Evolutionary conservation across 2,888 invertebrate genomes (phyloP), one percentile per base, ranked within the genome.

Genomic region (Choristoneura rosaceana): DNA sequence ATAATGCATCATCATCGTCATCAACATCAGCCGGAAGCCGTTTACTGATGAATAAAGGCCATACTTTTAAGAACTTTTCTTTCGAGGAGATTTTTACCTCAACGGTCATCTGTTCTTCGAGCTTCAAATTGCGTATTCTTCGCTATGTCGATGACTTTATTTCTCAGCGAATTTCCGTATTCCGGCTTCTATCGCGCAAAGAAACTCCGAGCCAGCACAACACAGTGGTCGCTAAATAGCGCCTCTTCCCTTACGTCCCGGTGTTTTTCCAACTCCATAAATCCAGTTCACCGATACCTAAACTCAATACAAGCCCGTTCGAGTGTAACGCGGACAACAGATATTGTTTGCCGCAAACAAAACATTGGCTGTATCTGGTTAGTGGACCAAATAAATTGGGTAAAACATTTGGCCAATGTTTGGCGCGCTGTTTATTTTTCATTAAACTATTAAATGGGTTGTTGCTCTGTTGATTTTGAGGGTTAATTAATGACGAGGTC

Each of bases 371-470:
- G 58, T 58, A 63, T 58, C 68, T n/a, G 34, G 25, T 43, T 55
- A 25, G n/a, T n/a, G 34, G 14, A 52, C 45, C 58, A 70, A 34
- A 64, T 41, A 41, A 34, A 61, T 59, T 38, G 17, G 64, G 25
- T 15, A 55, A 64, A 63, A 58, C 33, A 15, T 63, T 69, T 33
- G 55, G 9, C 65, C 66, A 50, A 50, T n/a, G 45, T 47, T 41
- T 52, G 52, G 52, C 52, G 55, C 55, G 65, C 17, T 70, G 67
- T 71, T 71, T 67, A 71, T 63, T 68, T 68, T 68, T 71, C 71
- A 71, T 71, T 71, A 71, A 67, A 71, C 71, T 71, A 71, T 68
- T 63, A 68, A 71, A 68, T 58, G 67, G 47, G 47, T 64, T 47
- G 64, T 71, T 67, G 47, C 63, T 63, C 62, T 67, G 69, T 67